Base-by-base conservation (phyloP, 2,797 vertebrate genomes). In the Pyrocephalus nanus region DNA sequence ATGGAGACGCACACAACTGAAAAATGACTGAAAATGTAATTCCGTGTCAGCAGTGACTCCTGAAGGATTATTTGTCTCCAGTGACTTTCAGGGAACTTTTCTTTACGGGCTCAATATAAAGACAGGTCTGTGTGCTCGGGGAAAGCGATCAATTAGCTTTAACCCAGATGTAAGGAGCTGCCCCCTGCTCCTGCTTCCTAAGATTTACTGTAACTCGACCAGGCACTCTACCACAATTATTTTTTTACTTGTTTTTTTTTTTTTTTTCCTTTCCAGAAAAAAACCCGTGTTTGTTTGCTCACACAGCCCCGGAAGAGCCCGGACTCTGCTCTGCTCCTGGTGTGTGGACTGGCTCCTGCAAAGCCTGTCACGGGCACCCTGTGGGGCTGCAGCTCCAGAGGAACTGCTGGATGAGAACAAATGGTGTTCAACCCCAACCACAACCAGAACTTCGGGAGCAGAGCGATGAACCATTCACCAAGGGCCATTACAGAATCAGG, bases 21-120 rank as follows among this genome's bases (percentile, higher is more conserved):
- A 96, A 95, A 96, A 96, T 92, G 93, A 81, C 90, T 95, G 94
- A 95, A 97, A 97, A 97, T 96, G 92, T 93, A 95, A 95, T 96
- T 96, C 94, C 69, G 20, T 88, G 87, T 94, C 95, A 96, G 84
- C 93, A 73, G 86, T 85, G 90, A 93, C 95, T 97, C 96, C 92
- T 95, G 93, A 96, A 96, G 92, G 93, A 92, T 96, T 95, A 93
- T 94, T 95, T 85, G 82, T 93, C 92, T 96, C 92, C 42, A 18
- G 94, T 93, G 96, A 93, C 94, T 97, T 96, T 88, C 77, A 75
- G 82, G 82, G 91, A 96, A 92, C 86, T 95, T 89, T 93, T 85
- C 91, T 78, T 96, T 95, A 62, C 5, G 15, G 87, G 74, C 79
- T 92, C 55, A 82, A 70, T 48, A 94, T 93, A 96, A 93, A 97